phyloP scores from a whole-genome alignment of 1,140 invertebrate genomes.

The Lutraria rhynchaena region DNA sequence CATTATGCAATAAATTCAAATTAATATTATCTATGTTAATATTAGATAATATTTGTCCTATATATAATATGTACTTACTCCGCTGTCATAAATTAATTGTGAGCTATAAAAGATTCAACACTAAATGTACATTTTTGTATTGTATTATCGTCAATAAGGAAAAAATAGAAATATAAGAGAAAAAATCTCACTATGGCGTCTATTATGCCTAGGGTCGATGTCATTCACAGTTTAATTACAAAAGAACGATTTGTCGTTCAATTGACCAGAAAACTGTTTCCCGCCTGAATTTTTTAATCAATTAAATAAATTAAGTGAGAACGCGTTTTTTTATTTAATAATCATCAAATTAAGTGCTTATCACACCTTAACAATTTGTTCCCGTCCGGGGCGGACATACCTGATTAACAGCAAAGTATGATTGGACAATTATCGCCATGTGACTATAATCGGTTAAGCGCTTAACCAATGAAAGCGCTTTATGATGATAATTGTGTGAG shows the following conservation, averaged over 20 bases:
- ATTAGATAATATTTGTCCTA: no score
- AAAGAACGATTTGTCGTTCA: conserved; percentile 16
- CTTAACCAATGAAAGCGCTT: neutral
- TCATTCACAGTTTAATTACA: neutral
- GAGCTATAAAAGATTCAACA: no score
- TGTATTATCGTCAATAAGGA: no score
- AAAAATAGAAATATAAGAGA: no score
- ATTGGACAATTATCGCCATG: conserved; percentile 28
- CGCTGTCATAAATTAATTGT: no score
- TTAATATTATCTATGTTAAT: no score
- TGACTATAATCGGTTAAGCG: conserved; percentile 15
- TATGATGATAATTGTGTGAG: no score
- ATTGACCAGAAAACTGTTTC: neutral
- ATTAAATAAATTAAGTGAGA: conserved; percentile 8
- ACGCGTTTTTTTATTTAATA: neutral
- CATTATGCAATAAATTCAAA: no score
- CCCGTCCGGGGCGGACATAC: conserved; percentile 17
- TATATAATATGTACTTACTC: no score
- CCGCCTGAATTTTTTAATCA: conserved; percentile 5
- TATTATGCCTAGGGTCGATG: no score
- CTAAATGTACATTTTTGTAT: no score
- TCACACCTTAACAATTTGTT: conserved; percentile 12
- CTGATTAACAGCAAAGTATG: conserved; percentile 6
- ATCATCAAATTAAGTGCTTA: conserved; percentile 16
- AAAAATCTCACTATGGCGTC: no score